These are phyloP conservation scores for Coreoperca whiteheadi DNA, from an alignment of 2,113 vertebrate genomes.

Conservation along the genomic window DNA sequence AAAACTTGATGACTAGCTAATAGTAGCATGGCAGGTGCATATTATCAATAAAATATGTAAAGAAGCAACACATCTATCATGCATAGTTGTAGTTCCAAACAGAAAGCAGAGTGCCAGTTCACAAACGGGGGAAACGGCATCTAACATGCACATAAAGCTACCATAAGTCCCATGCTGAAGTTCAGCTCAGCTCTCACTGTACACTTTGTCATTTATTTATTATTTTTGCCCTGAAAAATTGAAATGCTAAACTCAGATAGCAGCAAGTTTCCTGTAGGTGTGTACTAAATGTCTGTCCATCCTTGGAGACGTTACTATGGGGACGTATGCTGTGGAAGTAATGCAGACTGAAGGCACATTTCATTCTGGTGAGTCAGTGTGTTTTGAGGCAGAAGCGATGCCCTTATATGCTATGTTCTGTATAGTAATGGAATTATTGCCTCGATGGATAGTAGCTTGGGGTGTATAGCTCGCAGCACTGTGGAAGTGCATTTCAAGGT, in stretches of 20 bases:
- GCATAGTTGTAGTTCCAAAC: background rate
- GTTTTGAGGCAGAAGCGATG: conserved; percentile 55
- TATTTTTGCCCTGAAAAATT: background rate
- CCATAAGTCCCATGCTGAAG: background rate
- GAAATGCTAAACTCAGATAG: background rate
- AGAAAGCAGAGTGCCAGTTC: background rate
- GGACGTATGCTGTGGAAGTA: conserved; percentile 47
- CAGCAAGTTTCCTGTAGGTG: background rate
- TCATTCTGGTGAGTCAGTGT: conserved; percentile 48
- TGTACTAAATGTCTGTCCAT: conserved; percentile 13
- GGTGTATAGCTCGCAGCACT: conserved; percentile 30
- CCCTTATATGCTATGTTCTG: conserved; percentile 51
- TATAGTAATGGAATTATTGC: conserved; percentile 65
- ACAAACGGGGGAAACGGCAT: background rate
- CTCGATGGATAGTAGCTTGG: conserved; percentile 54
- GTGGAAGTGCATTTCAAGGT: conserved; percentile 66
- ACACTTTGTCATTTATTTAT: background rate
- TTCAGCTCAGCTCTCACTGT: background rate
- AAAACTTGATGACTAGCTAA: background rate
- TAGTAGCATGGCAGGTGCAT: conserved; percentile 1
- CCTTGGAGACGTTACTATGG: conserved; percentile 44
- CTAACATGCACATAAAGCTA: background rate
- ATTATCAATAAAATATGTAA: conserved; percentile 32
- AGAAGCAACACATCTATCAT: conserved; percentile 4
- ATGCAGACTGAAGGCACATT: conserved; percentile 52